Conservation (phyloP, 1,140 invertebrate genomes). For the Nephotettix cincticeps region DNA sequence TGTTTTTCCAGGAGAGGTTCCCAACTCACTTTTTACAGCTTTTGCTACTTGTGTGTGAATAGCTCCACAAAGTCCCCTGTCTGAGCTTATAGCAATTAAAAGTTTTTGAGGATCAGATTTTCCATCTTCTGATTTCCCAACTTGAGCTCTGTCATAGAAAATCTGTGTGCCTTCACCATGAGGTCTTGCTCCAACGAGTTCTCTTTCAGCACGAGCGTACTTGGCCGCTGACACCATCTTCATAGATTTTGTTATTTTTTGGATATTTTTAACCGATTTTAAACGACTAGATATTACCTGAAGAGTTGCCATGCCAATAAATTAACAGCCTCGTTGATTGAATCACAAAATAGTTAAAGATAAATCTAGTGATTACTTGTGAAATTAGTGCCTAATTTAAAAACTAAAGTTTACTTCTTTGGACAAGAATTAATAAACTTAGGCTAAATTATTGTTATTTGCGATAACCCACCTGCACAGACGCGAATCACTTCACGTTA, state of each 20-base stretch:
- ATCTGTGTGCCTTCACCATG: slow-evolving; percentile 40
- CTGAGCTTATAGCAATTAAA: slow-evolving; percentile 60
- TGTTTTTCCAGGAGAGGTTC: slow-evolving; percentile 48
- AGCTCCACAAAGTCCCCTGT: slow-evolving; percentile 68
- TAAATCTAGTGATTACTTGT: no score
- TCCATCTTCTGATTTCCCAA: slow-evolving; percentile 46
- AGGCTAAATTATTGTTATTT: no score
- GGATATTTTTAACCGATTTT: slow-evolving; percentile 72
- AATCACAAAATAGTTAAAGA: no score
- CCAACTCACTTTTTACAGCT: slow-evolving; percentile 41
- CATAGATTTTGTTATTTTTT: slow-evolving; percentile 77
- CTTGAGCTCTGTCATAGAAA: slow-evolving; percentile 41
- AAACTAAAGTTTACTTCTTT: no score
- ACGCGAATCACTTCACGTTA: no score
- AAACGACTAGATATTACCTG: slow-evolving; percentile 40
- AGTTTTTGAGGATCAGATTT: slow-evolving; percentile 26
- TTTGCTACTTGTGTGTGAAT: slow-evolving; percentile 60
- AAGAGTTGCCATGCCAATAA: neutral
- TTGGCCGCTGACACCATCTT: slow-evolving; percentile 73
- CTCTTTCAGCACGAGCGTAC: slow-evolving; percentile 66
- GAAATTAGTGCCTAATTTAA: no score
- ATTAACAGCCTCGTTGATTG: no score
- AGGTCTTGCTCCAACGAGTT: slow-evolving; percentile 50
- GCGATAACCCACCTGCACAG: no score
- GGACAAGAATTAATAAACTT: no score